Evolutionary conservation across 2,113 vertebrate genomes (phyloP), one percentile per base, ranked within the genome.

Genomic region (Coracopsis vasa): DNA sequence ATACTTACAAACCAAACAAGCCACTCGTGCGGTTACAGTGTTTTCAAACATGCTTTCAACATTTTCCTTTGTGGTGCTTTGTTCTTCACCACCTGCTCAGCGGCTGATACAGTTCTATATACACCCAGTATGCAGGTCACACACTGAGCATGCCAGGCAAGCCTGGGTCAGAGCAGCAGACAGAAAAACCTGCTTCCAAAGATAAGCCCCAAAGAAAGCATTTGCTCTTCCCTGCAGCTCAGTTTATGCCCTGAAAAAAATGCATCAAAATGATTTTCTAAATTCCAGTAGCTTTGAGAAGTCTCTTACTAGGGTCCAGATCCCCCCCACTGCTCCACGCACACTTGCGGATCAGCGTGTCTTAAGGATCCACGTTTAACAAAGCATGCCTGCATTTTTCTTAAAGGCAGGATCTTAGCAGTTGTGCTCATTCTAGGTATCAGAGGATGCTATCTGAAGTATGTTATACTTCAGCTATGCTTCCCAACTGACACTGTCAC

Each of bases 121-220:
- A 14, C n/a, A 29, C 29, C 74, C 60, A 15, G 53, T 2, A 17
- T 3, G 80, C 86, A 61, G 82, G 86, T 89, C 86, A 87, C 93
- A 80, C 72, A 3, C 42, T 3, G 65, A 88, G 47, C 73, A 11
- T 1, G 5, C 73, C 92, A 92, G 78, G 88, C 69, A 28, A 74
- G 80, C 53, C 91, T 19, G 85, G 81, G 48, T 73, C 92, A 92
- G 53, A 92, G 91, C 90, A 73, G 80, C 70, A 88, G 56, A 47
- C 14, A 62, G 44, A 72, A 86, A 83, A 95, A 31, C 81, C 72
- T 82, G 70, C 53, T 89, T 35, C 67, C 62, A 73, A 16, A 83
- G 61, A 74, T 20, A 25, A 83, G 71, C 58, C 2, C 1, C 17
- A 87, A 82, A 85, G n/a, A 75, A 79, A 73, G 56, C 35, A 25